Conservation (phyloP, 1,140 invertebrate species). For the Dysdera silvatica region DNA sequence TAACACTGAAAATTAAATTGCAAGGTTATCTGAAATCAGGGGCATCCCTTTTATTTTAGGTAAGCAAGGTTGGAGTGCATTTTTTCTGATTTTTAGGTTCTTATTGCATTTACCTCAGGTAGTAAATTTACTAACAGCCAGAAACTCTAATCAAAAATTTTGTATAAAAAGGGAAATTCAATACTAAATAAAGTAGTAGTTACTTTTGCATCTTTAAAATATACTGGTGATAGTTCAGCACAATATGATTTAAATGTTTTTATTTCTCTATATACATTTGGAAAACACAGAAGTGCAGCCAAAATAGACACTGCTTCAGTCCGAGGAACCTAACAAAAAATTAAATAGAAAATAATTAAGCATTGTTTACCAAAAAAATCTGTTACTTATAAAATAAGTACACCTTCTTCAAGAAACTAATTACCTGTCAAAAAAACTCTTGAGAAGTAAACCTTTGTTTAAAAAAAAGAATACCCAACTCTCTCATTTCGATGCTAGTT, state of each 20-base stretch:
- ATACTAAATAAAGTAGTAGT: too few relatives aligned
- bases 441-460: background rate
- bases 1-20: too few relatives aligned
- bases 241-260: conserved; percentile 71
- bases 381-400: background rate
- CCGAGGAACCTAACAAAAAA: conserved; percentile 59
- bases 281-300: conserved; percentile 73
- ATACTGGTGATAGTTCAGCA: conserved; percentile 58
- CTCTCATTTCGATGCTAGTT: too few relatives aligned
- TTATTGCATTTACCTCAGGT: too few relatives aligned
- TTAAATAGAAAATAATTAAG: conserved; percentile 16
- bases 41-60: too few relatives aligned
- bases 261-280: conserved; percentile 63
- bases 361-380: background rate
- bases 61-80: too few relatives aligned
- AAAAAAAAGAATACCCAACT: too few relatives aligned
- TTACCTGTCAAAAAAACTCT: background rate
- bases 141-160: too few relatives aligned
- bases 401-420: background rate
- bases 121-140: too few relatives aligned
- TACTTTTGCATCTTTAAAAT: conserved; percentile 72
- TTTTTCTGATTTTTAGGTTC: too few relatives aligned
- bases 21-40: too few relatives aligned
- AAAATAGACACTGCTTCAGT: conserved; percentile 86
- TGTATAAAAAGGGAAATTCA: too few relatives aligned